phyloP scores from a whole-genome alignment of 1,140 invertebrate species.

The Chlorops oryzae region DNA sequence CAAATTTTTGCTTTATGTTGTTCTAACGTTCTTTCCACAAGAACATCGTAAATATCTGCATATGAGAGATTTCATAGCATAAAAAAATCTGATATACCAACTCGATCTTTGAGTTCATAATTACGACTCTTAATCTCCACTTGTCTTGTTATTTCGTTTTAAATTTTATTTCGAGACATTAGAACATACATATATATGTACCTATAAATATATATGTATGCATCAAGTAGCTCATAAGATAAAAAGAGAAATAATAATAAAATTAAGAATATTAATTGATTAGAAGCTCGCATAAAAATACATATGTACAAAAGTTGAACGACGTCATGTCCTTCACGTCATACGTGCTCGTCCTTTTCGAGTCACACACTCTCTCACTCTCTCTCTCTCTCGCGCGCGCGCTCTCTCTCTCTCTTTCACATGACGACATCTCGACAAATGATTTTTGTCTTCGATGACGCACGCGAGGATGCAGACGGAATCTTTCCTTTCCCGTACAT shows the following conservation, averaged over 20 bases:
- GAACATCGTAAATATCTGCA: too few relatives aligned
- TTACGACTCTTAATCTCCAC: too few relatives aligned
- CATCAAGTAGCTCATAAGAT: slow-evolving; percentile 12
- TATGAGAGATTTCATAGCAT: neutral
- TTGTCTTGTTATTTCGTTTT: too few relatives aligned
- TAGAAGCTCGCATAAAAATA: neutral
- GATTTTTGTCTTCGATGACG: slow-evolving; percentile 37
- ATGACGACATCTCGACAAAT: slow-evolving; percentile 35
- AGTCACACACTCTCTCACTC: too few relatives aligned
- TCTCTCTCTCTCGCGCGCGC: too few relatives aligned
- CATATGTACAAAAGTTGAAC: slow-evolving; percentile 23
- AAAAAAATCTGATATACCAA: neutral
- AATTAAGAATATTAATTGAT: neutral
- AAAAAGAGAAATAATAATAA: slow-evolving; percentile 1
- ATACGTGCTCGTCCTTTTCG: neutral
- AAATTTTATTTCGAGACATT: too few relatives aligned
- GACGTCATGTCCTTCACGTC: neutral
- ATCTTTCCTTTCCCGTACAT: slow-evolving; percentile 16
- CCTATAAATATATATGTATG: slow-evolving; percentile 14
- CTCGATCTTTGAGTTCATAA: too few relatives aligned
- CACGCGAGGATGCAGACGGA: slow-evolving; percentile 18
- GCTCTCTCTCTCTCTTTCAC: slow-evolving; percentile 16
- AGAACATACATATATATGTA: too few relatives aligned
- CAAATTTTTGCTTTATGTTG: too few relatives aligned
- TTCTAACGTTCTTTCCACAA: too few relatives aligned